phyloP scores from a whole-genome alignment of 1,140 invertebrate genomes.

The Notospermus geniculatus region DNA sequence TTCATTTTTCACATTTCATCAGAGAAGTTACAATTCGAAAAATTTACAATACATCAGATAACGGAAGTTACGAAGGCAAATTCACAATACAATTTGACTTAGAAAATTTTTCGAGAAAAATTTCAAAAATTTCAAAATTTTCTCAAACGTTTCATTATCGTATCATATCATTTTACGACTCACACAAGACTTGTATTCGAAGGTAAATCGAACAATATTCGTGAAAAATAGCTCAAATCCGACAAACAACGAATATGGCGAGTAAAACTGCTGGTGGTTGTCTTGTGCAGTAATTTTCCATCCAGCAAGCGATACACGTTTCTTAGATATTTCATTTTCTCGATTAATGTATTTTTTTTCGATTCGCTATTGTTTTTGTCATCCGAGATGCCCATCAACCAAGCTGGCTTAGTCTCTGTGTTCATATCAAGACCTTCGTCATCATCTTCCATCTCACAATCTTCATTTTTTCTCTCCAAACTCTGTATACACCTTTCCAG shows the following conservation, averaged over 20 bases:
- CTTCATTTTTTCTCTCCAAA: background rate
- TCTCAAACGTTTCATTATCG: constrained; percentile 7
- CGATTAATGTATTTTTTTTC: constrained; percentile 7
- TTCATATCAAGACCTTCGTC: background rate
- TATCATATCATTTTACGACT: background rate
- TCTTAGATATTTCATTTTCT: constrained; percentile 8
- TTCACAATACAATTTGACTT: constrained; percentile 1
- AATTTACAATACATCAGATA: background rate
- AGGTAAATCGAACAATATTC: background rate
- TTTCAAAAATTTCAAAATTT: background rate
- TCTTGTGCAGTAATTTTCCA: constrained; percentile 8
- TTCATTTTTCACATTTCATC: background rate
- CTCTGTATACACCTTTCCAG: background rate
- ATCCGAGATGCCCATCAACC: constrained; percentile 6
- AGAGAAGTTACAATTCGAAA: background rate
- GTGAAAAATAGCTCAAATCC: constrained; percentile 10
- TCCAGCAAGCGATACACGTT: constrained; percentile 9
- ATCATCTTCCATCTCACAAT: background rate
- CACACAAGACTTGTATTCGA: constrained; percentile 8
- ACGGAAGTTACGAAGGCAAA: background rate
- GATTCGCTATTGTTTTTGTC: background rate
- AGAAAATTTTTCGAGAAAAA: too few species aligned
- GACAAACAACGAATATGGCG: constrained; percentile 7
- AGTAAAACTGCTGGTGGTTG: constrained; percentile 8
- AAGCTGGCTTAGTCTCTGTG: background rate